These are phyloP conservation scores for Yponomeuta cagnagella DNA, from an alignment of 2,888 invertebrate genomes.

Conservation along the genomic window DNA sequence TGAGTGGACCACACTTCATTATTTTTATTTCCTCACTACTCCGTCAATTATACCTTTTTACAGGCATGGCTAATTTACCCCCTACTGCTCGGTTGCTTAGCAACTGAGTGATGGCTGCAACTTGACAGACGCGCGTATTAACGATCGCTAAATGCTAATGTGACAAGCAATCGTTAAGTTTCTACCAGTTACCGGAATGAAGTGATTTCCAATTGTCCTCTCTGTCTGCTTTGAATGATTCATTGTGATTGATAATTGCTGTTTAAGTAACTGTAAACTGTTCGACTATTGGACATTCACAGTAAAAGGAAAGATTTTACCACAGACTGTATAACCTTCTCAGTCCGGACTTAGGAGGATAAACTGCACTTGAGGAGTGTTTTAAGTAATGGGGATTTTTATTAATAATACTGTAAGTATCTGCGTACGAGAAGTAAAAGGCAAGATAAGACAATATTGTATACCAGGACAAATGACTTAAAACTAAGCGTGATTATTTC, in stretches of 20 bases:
- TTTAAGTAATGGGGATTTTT: too few relatives aligned
- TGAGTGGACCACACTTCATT: neutral
- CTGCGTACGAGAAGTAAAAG: too few relatives aligned
- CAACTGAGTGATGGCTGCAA: neutral
- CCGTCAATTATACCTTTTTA: constrained; percentile 5
- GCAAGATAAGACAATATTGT: too few relatives aligned
- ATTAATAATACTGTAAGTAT: too few relatives aligned
- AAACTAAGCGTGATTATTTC: too few relatives aligned
- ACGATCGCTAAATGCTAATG: constrained; percentile 2
- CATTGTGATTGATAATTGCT: neutral
- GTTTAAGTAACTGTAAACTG: neutral
- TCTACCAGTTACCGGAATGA: neutral
- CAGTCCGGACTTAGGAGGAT: too few relatives aligned
- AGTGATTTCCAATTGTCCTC: neutral
- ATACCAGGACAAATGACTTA: too few relatives aligned
- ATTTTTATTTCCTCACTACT: constrained; percentile 10
- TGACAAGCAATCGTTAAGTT: neutral
- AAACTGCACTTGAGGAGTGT: neutral
- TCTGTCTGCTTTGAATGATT: neutral
- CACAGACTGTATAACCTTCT: neutral
- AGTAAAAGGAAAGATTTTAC: neutral
- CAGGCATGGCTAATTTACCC: constrained; percentile 18
- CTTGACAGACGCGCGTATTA: neutral
- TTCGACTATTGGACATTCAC: neutral
- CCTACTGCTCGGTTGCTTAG: constrained; percentile 5